A percentile compares a stretch with the other conserved stretches of the same genome.
Evolutionary conservation across 2,113 vertebrate genomes (phyloP).

Genomic region (Periophthalmodon schlosseri): DNA sequence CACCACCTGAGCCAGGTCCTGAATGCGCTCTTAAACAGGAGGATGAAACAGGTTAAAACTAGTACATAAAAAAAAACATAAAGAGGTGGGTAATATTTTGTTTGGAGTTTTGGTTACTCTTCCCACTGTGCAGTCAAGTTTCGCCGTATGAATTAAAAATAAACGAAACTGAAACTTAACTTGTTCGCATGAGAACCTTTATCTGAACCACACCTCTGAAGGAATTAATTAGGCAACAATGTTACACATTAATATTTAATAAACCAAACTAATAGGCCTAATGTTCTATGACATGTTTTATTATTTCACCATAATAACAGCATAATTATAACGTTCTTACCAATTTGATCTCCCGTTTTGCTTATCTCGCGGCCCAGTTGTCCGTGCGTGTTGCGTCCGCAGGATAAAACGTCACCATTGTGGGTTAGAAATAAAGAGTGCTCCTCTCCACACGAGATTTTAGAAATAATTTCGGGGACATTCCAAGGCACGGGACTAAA

Average conservation of each 20-base stretch:
- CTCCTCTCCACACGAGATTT: conserved; percentile 62
- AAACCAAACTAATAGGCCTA: background rate
- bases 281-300: background rate
- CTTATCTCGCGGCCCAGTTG: conserved; percentile 62
- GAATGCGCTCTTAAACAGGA: conserved; percentile 42
- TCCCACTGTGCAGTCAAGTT: background rate
- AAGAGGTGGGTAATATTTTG: too few species aligned
- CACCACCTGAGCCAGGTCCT: conserved; percentile 61
- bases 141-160: background rate
- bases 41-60: background rate
- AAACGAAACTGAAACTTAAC: conserved; percentile 68
- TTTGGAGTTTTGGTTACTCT: too few species aligned
- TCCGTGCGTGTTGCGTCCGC: conserved; percentile 63
- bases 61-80: too few species aligned
- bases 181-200: background rate
- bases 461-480: conserved; percentile 17
- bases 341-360: conserved; percentile 24
- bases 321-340: conserved; percentile 21
- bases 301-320: background rate
- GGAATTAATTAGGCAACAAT: background rate
- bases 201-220: too few species aligned
- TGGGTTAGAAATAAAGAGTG: conserved; percentile 64
- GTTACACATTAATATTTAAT: background rate
- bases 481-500: conserved; percentile 37
- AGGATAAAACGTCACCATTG: conserved; percentile 58